Percentiles rank a stretch among this genome's conserved stretches.
Conservation (phyloP, 2,888 invertebrate species). For the Protophormia terraenovae region DNA sequence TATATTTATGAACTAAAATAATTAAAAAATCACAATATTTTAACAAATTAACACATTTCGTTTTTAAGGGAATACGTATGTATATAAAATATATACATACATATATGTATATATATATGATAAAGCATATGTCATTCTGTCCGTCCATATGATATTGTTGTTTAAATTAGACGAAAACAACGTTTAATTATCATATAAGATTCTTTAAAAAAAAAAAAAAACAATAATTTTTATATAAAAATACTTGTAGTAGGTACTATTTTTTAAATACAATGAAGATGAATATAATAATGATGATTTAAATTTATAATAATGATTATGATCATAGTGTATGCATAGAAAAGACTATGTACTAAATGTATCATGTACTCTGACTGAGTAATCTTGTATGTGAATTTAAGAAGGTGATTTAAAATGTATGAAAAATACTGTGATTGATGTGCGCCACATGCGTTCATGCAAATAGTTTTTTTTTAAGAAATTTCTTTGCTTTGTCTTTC, state of each 20-base stretch:
- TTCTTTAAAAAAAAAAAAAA: background rate
- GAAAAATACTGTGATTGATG: conserved; percentile 56
- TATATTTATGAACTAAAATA: background rate
- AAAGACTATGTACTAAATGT: background rate
- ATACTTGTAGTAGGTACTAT: background rate
- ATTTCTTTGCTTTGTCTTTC: conserved; percentile 69
- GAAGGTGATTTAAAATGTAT: conserved; percentile 39
- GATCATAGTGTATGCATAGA: no score
- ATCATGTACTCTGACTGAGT: background rate
- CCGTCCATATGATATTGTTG: background rate
- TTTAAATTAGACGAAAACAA: conserved; percentile 35
- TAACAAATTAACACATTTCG: conserved; percentile 24
- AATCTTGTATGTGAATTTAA: background rate
- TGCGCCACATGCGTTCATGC: conserved; percentile 68
- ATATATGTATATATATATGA: no score
- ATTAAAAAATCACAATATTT: background rate
- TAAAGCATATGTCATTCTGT: background rate
- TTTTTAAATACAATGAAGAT: background rate
- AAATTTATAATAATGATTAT: background rate
- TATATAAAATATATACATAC: no score
- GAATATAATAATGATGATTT: background rate
- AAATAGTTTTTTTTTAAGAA: conserved; percentile 60
- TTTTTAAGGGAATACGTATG: background rate
- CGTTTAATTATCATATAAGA: conserved; percentile 13
- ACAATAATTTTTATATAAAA: background rate